Base-by-base conservation (phyloP, 2,888 invertebrate species). In the Archips xylosteana region DNA sequence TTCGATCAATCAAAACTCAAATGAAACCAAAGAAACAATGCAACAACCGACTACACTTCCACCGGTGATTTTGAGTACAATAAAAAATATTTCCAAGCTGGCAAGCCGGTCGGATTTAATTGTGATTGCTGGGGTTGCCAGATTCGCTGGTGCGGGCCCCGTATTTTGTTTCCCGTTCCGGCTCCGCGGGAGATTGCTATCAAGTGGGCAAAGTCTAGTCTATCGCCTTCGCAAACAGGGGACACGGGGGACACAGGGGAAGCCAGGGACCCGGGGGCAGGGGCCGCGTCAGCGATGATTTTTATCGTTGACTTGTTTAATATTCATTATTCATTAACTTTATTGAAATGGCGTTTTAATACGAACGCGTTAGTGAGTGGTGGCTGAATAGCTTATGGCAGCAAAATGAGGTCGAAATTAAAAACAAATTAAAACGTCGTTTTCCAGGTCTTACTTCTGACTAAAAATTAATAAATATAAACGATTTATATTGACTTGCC, bases 321-420 rank as follows among this genome's bases (percentile, higher is more conserved):
- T 74, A 71, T 71, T 74, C 74, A 71, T 71, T 67, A 74, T 74
- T 70, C 70, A 74, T 71, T 74, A 74, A 62, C 74, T 67, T 74
- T 74, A 74, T 70, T 74, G 71, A 74, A 74, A 67, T 61, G 66
- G 57, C 66, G 9, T 57, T 74, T 74, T 71, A 70, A 65, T 68
- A 32, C 23, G 63, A 47, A 57, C 67, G 67, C 65, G 54, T 74
- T 73, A 59, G 68, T 68, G 63, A 68, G 69, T 63, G 72, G 54
- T 59, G 63, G 71, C n/a, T 57, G 36, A 57, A 68, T 39, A 47
- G 47, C 5, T 12, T 13, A 62, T 12, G 23, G 57, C 10, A 9
- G 32, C 4, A 54, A 54, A 54, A 54, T 6, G 54, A 8, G 9
- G 15, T 54, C 15, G 54, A 23, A 9, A 54, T 32, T 32, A 12